phyloP scores from a whole-genome alignment of 2,888 invertebrate genomes.

The Dynastes grantii region DNA sequence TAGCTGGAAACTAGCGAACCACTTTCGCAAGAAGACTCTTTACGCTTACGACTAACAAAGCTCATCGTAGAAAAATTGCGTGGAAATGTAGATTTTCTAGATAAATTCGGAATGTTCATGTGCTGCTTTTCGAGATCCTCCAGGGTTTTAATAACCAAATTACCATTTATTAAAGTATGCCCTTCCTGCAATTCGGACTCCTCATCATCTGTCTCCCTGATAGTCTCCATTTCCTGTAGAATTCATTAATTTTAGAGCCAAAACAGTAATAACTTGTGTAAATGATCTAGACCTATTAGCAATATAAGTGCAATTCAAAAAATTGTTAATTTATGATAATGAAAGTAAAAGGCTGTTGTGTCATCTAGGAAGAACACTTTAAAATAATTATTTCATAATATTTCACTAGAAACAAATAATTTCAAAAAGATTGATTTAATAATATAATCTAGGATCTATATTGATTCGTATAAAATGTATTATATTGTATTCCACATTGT shows the following conservation, averaged over 20 bases:
- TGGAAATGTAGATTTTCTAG: constrained; percentile 67
- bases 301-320: not conserved
- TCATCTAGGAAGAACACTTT: too few relatives aligned
- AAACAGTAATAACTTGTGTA: too few relatives aligned
- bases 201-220: constrained; percentile 79
- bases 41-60: constrained; percentile 62
- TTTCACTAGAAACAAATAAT: too few relatives aligned
- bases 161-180: constrained; percentile 63
- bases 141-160: constrained; percentile 63
- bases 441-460: too few relatives aligned
- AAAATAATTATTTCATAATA: too few relatives aligned
- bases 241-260: constrained; percentile 6
- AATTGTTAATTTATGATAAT: constrained; percentile 2
- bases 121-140: constrained; percentile 65
- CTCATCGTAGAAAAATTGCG: constrained; percentile 69
- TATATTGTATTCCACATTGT: too few relatives aligned
- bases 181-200: constrained; percentile 73
- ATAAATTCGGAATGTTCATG: constrained; percentile 59
- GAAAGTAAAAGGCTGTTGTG: constrained; percentile 3
- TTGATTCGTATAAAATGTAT: too few relatives aligned
- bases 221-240: constrained; percentile 79
- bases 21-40: constrained; percentile 67
- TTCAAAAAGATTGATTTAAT: too few relatives aligned
- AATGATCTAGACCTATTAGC: not conserved
- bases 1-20: constrained; percentile 82